A percentile compares a stretch with the other conserved stretches of the same genome.
Conservation (phyloP, 2,113 vertebrate genomes). For the Heterotis niloticus region DNA sequence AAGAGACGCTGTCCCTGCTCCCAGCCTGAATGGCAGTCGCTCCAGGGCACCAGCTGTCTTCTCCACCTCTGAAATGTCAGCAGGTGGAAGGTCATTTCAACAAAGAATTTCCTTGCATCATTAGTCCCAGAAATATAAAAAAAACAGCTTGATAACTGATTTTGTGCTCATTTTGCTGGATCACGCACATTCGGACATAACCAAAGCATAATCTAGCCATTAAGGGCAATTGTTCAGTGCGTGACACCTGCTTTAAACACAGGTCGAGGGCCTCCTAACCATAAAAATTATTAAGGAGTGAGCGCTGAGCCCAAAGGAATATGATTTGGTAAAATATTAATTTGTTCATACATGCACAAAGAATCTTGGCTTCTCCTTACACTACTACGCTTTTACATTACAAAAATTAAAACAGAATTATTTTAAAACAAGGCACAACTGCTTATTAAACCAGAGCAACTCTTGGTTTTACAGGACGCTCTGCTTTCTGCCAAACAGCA, state of each 20-base stretch:
- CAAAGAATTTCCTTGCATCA: not conserved
- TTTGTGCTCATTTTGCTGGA: not conserved
- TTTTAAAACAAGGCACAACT: not conserved
- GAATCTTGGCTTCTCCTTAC: not conserved
- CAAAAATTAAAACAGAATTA: too few relatives aligned
- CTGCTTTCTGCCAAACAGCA: too few relatives aligned
- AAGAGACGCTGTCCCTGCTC: not conserved
- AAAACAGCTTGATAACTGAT: not conserved
- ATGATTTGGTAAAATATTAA: slow-evolving; percentile 8
- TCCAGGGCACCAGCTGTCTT: not conserved
- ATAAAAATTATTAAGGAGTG: not conserved
- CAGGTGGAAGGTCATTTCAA: slow-evolving; percentile 1
- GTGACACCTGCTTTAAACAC: not conserved
- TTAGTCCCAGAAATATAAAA: not conserved
- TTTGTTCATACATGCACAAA: not conserved
- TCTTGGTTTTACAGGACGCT: not conserved
- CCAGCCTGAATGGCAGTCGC: not conserved
- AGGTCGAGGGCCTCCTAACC: not conserved
- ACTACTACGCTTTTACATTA: not conserved
- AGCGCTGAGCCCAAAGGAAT: not conserved
- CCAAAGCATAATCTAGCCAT: not conserved
- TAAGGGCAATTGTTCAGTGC: slow-evolving; percentile 7
- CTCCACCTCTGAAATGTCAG: not conserved
- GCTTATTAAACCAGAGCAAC: not conserved
- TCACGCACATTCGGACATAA: not conserved